phyloP scores from a whole-genome alignment of 2,113 vertebrate species.

The Cochlearius cochlearius region DNA sequence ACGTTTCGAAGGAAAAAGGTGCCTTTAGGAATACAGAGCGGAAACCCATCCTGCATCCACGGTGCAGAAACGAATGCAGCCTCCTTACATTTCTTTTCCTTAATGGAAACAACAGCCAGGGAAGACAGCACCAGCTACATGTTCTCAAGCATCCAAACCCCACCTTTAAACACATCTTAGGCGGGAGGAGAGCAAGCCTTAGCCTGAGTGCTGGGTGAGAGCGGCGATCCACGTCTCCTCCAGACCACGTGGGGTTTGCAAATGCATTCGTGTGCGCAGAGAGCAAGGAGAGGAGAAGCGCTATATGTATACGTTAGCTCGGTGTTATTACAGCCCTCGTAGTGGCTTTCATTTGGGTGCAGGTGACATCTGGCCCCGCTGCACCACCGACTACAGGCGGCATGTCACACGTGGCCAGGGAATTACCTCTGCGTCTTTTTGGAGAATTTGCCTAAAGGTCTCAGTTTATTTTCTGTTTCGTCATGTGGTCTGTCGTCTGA shows the following conservation, averaged over 20 bases:
- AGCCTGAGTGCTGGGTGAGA: not conserved
- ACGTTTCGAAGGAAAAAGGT: not conserved
- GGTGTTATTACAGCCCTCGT: not conserved
- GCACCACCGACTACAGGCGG: fast-evolving
- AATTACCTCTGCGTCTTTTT: not conserved
- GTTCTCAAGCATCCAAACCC: not conserved
- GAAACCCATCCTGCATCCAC: not conserved
- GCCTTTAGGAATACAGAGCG: not conserved
- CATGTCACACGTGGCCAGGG: fast-evolving
- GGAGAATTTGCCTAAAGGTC: not conserved
- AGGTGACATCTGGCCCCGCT: not conserved
- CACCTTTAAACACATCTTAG: not conserved
- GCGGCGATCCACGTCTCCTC: not conserved
- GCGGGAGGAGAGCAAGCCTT: not conserved
- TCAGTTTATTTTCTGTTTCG: not conserved
- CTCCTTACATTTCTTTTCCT: not conserved
- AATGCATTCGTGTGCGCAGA: not conserved
- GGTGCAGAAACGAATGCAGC: not conserved
- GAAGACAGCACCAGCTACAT: not conserved
- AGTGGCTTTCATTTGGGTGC: not conserved
- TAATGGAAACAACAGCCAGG: not conserved
- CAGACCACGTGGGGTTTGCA: not conserved
- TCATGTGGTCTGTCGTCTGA: not conserved
- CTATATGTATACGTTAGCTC: fast-evolving
- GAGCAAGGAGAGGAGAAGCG: not conserved